Evolutionary conservation across 2,888 invertebrate genomes (phyloP), one percentile per base, ranked within the genome.

Genomic region (Macrophya annulata): DNA sequence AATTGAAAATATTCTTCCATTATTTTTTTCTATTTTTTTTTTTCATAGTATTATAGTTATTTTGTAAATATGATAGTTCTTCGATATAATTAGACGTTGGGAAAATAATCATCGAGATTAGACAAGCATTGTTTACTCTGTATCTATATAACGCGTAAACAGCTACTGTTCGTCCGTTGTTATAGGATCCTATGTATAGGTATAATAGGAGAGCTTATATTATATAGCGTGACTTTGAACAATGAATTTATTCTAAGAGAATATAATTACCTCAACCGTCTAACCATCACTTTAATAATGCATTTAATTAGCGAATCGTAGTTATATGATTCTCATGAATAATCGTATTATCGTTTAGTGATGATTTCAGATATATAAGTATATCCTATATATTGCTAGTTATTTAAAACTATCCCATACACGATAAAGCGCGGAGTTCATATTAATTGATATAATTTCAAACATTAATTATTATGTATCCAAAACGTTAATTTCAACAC

Each of bases 261-360:
- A 77, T 43, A 76, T 81, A 62, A 81, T 62, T 81, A 86, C 84
- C 77, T 77, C 84, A 87, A 85, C 86, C 87, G 87, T 86, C 62
- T 87, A 85, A 86, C 86, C 85, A 88, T 87, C 87, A 85, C 84
- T 85, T 87, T 87, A 88, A 89, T 88, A 62, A 87, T 86, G 88
- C 86, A 84, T 87, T 87, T 86, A 85, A 87, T 88, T 86, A 88
- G 87, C 86, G 86, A 88, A 88, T 87, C 86, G 85, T 85, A 86
- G 51, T 62, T 81, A 81, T 62, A 81, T 62, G 17, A 8, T 43
- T 62, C 43, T 81, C 59, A 59, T 81, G 62, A 81, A 81, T 81
- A 62, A 62, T n/a, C 45, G 45, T 21, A 43, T 81, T 21, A 43
- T 81, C 62, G 43, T 81, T 81, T 81, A 81, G 40, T 81, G 31